Conservation (phyloP, 2,113 vertebrate genomes). For the Puntigrus tetrazona region DNA sequence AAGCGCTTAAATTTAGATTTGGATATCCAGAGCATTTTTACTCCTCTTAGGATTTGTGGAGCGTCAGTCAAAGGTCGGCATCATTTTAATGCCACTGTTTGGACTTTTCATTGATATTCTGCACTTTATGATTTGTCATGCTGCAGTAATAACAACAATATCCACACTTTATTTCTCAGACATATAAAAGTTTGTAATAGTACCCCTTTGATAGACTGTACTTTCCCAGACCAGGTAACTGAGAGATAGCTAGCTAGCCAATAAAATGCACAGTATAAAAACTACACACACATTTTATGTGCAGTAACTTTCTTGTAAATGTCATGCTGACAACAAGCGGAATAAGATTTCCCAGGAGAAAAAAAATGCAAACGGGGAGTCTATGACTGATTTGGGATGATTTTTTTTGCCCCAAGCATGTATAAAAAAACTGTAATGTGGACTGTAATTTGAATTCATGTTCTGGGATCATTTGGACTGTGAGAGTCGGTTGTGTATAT, state of each 20-base stretch:
- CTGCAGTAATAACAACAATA: not conserved
- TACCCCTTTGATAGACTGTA: not conserved
- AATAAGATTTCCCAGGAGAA: constrained; percentile 12
- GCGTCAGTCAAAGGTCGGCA: not conserved
- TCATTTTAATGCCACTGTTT: not conserved
- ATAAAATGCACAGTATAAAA: constrained; percentile 21
- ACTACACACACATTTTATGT: not conserved
- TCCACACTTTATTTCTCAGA: not conserved
- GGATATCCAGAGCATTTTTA: not conserved
- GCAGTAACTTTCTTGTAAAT: constrained; percentile 14
- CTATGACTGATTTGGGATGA: not conserved
- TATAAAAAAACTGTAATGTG: not conserved
- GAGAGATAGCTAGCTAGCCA: not conserved
- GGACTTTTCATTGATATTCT: not conserved
- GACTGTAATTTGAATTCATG: not conserved
- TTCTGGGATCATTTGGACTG: not conserved
- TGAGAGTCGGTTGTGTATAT: not conserved
- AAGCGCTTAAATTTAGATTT: not conserved
- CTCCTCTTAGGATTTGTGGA: not conserved
- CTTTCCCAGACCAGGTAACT: not conserved
- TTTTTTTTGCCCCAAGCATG: not conserved
- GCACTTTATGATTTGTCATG: not conserved
- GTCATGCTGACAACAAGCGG: too few species aligned
- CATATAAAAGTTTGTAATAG: not conserved
- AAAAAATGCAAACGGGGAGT: not conserved